Percentiles rank a stretch among this genome's conserved stretches.
Evolutionary conservation across 2,113 vertebrate genomes (phyloP).

Genomic region (Dascyllus trimaculatus): DNA sequence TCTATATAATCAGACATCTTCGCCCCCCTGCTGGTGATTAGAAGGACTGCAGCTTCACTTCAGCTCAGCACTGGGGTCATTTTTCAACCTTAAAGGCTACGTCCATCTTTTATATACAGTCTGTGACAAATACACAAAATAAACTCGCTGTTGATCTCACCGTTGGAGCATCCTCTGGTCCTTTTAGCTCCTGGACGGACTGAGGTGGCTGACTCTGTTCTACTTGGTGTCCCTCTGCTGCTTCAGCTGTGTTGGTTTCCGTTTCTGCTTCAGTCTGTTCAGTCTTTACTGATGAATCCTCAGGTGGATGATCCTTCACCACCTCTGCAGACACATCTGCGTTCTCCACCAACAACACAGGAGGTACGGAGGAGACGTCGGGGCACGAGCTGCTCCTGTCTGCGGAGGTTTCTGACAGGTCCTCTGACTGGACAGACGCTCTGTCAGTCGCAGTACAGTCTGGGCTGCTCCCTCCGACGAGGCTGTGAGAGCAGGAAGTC

Average conservation of each 20-base stretch:
- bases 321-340: slow-evolving; percentile 11
- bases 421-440: slow-evolving; percentile 59
- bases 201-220: slow-evolving; percentile 86
- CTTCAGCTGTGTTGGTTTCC: slow-evolving; percentile 1
- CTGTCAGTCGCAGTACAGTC: slow-evolving; percentile 81
- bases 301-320: background rate
- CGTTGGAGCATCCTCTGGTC: slow-evolving; percentile 85
- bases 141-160: slow-evolving; percentile 79
- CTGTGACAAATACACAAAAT: background rate
- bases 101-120: too few species aligned
- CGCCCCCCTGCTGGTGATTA: too few species aligned
- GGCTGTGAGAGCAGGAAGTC: slow-evolving; percentile 89
- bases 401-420: slow-evolving; percentile 65
- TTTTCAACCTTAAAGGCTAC: too few species aligned
- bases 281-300: slow-evolving; percentile 23
- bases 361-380: slow-evolving; percentile 44
- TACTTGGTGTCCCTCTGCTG: slow-evolving; percentile 65
- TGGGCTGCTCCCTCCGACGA: slow-evolving; percentile 87
- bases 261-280: slow-evolving; percentile 33
- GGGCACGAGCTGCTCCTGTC: slow-evolving; percentile 58
- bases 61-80: too few species aligned
- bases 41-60: too few species aligned
- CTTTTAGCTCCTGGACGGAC: slow-evolving; percentile 88
- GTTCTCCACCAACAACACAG: slow-evolving; percentile 12
- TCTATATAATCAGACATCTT: too few species aligned